Conservation (phyloP, 2,888 invertebrate species). For the Drosophila subquinaria region DNA sequence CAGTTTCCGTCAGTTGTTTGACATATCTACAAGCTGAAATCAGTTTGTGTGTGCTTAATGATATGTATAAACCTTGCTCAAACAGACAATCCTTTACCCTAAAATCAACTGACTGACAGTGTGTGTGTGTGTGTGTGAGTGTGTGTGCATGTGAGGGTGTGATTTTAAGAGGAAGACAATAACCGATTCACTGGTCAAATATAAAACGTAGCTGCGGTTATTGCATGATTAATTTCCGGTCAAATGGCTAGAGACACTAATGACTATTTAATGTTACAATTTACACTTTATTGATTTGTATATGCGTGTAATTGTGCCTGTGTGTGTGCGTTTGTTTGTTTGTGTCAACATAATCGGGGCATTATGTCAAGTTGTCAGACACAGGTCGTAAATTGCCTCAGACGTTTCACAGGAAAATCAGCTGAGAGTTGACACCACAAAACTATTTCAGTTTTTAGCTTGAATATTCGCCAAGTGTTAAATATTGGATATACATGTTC, state of each 20-base stretch:
- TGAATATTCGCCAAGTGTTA: neutral
- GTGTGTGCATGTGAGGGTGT: slow-evolving; percentile 21
- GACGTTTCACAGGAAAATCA: slow-evolving; percentile 19
- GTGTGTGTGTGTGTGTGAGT: slow-evolving; percentile 22
- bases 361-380: slow-evolving; percentile 67
- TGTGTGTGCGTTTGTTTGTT: slow-evolving; percentile 9
- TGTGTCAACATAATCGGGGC: slow-evolving; percentile 58
- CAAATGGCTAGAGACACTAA: slow-evolving; percentile 78
- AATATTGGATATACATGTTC: neutral
- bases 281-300: slow-evolving; percentile 80
- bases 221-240: slow-evolving; percentile 83
- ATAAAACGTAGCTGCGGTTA: slow-evolving; percentile 76
- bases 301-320: slow-evolving; percentile 1
- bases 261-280: slow-evolving; percentile 82
- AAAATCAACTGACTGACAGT: slow-evolving; percentile 6
- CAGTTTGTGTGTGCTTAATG: slow-evolving; percentile 72
- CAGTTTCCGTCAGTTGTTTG: slow-evolving; percentile 79
- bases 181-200: slow-evolving; percentile 66
- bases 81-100: slow-evolving; percentile 69
- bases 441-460: slow-evolving; percentile 4
- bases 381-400: slow-evolving; percentile 36
- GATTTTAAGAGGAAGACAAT: slow-evolving; percentile 24
- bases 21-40: slow-evolving; percentile 71
- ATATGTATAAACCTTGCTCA: slow-evolving; percentile 70
- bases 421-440: slow-evolving; percentile 30